Base-by-base conservation (phyloP, 1,140 invertebrate genomes). In the Drosophila parvula region DNA sequence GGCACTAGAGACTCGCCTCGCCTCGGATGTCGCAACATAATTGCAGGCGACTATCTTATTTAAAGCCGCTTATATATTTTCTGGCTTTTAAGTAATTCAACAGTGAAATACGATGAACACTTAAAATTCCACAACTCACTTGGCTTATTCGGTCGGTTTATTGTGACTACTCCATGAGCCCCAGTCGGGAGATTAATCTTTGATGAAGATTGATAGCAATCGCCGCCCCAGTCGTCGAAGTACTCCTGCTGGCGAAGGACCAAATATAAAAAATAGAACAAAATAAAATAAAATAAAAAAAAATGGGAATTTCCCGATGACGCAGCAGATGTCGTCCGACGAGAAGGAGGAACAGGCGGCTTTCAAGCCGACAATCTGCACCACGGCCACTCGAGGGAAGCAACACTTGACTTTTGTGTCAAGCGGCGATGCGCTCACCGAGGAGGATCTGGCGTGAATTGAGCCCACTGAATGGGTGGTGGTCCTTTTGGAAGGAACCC, bases 371-470 rank as follows among this genome's bases (percentile, higher is more conserved):
- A 47, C 64, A 78, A 64, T 44, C 77, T 67, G 74, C 84, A 81
- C 40, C 78, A 81, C 62, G 74, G 74, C 44, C 78, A 84, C 80
- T 89, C 70, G 74, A 80, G 84, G 81, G 55, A 88, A 81, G 80
- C 70, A 89, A 78, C 84, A 89, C 84, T 88, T 89, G 84, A 88
- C 84, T 89, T 88, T 89, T 89, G 74, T 88, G 84, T 88, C 84
- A 88, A 88, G 68, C 68, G 43, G 68, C 30, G n/a, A 16, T 44
- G 65, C 68, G 65, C 68, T 45, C 48, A 41, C 43, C 36, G 47
- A 48, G 47, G 10, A 58, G 67, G 56, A 64, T 64, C 61, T 50
- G 59, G 55, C 38, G 38, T 45, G 74, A 82, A 73, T 83, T 67
- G 76, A 60, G 64, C 64, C 53, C 61, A 40, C 50, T 63, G 50